These are phyloP conservation scores for Pterois miles DNA, from an alignment of 2,797 vertebrate species.

Conservation along the genomic window DNA sequence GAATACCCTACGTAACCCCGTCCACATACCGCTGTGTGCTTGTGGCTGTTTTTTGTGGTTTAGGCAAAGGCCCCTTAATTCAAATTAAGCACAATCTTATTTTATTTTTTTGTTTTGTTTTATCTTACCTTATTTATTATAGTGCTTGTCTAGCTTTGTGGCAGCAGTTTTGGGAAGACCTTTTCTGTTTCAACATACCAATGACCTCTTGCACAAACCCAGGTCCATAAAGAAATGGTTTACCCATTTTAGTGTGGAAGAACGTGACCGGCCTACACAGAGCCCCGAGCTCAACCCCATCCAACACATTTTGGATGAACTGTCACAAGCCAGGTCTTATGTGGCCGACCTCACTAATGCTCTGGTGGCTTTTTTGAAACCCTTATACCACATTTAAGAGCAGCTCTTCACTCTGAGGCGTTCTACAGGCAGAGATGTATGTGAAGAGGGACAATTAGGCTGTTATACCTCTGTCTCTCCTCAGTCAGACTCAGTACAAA, in stretches of 20 bases:
- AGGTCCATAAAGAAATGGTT: background rate
- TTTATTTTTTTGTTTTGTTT: too few relatives aligned
- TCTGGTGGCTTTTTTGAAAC: background rate
- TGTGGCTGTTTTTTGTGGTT: background rate
- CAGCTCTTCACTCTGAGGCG: background rate
- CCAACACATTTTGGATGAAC: background rate
- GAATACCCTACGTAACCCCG: too few relatives aligned
- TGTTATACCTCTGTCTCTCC: background rate
- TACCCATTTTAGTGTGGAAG: background rate
- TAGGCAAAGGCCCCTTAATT: background rate
- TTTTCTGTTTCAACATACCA: background rate
- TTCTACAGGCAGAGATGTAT: conserved; percentile 3
- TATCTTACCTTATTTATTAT: too few relatives aligned
- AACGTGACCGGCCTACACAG: background rate
- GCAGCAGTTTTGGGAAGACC: too few relatives aligned
- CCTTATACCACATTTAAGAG: background rate
- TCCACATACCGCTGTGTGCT: background rate
- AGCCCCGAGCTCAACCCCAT: background rate
- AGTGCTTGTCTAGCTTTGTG: too few relatives aligned
- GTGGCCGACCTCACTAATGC: background rate
- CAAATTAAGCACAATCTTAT: background rate
- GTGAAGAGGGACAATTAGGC: conserved; percentile 9
- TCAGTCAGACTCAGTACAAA: conserved; percentile 18
- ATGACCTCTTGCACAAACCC: background rate
- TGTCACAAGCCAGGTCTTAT: background rate